phyloP scores from a whole-genome alignment of 2,113 vertebrate genomes.

The Agapornis roseicollis region DNA sequence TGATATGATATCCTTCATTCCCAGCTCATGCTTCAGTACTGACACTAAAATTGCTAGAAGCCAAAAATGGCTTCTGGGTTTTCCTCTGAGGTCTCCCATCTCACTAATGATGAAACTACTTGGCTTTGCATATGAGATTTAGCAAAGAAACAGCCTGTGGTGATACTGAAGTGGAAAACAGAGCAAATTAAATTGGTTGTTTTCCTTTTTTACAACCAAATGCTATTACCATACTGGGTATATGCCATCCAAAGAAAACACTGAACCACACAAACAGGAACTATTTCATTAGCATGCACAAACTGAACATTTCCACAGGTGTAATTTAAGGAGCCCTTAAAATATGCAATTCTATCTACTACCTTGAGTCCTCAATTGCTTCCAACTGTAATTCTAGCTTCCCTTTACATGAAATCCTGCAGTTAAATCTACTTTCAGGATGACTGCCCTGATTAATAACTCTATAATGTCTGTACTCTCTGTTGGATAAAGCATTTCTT shows the following conservation, averaged over 20 bases:
- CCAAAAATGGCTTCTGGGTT: background rate
- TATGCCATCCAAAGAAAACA: background rate
- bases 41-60: background rate
- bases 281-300: background rate
- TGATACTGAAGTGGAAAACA: background rate
- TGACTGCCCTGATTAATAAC: slow-evolving; percentile 58
- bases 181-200: slow-evolving; percentile 16
- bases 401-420: background rate
- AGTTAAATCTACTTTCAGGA: slow-evolving; percentile 46
- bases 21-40: background rate
- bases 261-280: background rate
- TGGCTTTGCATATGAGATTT: background rate
- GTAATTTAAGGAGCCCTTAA: slow-evolving; percentile 13
- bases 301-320: background rate
- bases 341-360: background rate
- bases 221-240: background rate
- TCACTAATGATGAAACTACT: background rate
- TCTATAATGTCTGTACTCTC: slow-evolving; percentile 34
- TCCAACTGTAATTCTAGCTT: slow-evolving; percentile 34
- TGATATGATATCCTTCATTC: background rate
- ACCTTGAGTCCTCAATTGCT: slow-evolving; percentile 4
- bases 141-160: background rate
- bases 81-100: background rate
- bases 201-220: background rate
- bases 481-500: slow-evolving; percentile 56